Conservation (phyloP, 2,797 vertebrate species). For the Clamator glandarius region DNA sequence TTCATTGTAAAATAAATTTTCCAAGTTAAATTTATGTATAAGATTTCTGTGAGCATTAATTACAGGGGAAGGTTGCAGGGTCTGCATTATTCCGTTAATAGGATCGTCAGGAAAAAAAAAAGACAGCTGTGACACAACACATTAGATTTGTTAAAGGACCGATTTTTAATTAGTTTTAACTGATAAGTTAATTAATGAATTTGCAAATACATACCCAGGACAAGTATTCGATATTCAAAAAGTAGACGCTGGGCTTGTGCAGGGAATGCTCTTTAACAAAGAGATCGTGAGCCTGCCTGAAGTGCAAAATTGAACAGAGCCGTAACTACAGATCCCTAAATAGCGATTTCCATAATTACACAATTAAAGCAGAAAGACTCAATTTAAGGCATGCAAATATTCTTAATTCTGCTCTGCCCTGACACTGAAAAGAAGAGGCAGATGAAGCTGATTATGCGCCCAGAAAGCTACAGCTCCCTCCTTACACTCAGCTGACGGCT, state of each 20-base stretch:
- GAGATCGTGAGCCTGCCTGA: background rate
- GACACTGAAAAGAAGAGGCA: background rate
- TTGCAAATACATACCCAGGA: slow-evolving; percentile 24
- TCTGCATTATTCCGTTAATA: slow-evolving; percentile 23
- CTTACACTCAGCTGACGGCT: background rate
- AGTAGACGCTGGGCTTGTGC: background rate
- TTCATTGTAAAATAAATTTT: background rate
- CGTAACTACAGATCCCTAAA: background rate
- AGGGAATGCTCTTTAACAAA: background rate
- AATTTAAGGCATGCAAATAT: slow-evolving; percentile 52
- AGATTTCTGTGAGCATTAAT: slow-evolving; percentile 31
- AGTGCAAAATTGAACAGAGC: slow-evolving; percentile 5
- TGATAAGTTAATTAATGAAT: slow-evolving; percentile 64
- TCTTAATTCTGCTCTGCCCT: slow-evolving; percentile 45
- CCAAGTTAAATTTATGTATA: background rate
- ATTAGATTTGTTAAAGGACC: slow-evolving; percentile 33
- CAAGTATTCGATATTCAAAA: background rate
- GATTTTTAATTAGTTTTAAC: slow-evolving; percentile 53
- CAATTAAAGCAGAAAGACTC: slow-evolving; percentile 60
- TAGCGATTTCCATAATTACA: slow-evolving; percentile 51
- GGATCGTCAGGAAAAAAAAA: slow-evolving; percentile 27
- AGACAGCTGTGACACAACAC: slow-evolving; percentile 44
- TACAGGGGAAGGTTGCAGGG: slow-evolving; percentile 43
- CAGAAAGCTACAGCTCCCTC: background rate
- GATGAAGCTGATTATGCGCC: slow-evolving; percentile 28